Conservation (phyloP, 2,113 vertebrate genomes). For the Plecotus auritus region DNA sequence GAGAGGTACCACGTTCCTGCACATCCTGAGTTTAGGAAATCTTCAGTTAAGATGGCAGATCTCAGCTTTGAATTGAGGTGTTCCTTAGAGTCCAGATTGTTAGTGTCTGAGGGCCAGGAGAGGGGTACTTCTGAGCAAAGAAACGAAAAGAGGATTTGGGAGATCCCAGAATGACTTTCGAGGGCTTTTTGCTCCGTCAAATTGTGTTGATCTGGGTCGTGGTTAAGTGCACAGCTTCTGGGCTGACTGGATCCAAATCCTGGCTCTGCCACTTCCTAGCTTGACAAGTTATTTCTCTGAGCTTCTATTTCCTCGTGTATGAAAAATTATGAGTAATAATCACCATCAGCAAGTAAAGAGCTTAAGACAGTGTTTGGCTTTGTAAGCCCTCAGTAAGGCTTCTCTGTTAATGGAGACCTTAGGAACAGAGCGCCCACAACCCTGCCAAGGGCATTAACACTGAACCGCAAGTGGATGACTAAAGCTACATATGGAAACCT, state of each 20-base stretch:
- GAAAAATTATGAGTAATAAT: not conserved
- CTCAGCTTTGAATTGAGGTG: not conserved
- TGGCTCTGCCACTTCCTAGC: not conserved
- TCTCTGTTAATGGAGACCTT: not conserved
- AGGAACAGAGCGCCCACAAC: fast-evolving
- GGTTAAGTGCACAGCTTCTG: not conserved
- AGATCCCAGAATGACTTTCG: not conserved
- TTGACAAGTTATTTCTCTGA: not conserved
- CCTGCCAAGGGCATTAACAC: not conserved
- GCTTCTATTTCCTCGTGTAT: not conserved
- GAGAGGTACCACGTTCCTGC: not conserved
- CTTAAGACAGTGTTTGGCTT: not conserved
- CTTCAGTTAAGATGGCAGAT: not conserved
- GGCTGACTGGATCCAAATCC: not conserved
- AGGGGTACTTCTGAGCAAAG: not conserved
- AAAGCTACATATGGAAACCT: not conserved
- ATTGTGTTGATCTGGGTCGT: not conserved
- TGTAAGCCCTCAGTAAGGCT: not conserved
- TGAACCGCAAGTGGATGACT: not conserved
- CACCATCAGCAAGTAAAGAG: not conserved
- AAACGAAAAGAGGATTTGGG: not conserved
- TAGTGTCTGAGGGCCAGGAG: not conserved
- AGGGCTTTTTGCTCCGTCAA: not conserved
- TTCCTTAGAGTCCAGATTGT: not conserved
- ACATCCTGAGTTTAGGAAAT: not conserved